Percentiles rank a stretch among this genome's conserved stretches.
phyloP scores from a whole-genome alignment of 2,113 vertebrate genomes.

The Sinosuthora webbiana region DNA sequence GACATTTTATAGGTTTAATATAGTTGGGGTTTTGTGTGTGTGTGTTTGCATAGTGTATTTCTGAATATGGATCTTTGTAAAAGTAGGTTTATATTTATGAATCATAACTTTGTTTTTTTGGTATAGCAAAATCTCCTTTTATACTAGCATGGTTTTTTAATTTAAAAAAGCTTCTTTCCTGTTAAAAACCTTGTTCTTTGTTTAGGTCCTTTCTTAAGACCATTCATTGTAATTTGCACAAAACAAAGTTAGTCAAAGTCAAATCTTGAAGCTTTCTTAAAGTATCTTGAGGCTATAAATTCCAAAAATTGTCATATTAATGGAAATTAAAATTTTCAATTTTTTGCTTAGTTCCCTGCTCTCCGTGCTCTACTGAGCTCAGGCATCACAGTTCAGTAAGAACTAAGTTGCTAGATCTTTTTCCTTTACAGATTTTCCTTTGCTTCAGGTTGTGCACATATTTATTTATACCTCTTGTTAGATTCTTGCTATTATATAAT shows the following conservation, averaged over 20 bases:
- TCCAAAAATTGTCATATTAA: neutral
- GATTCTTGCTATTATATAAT: neutral
- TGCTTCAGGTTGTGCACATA: neutral
- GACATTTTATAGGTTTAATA: neutral
- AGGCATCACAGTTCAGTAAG: neutral
- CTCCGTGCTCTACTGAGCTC: neutral
- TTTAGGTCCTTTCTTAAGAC: neutral
- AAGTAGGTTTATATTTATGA: neutral
- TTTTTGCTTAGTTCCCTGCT: neutral
- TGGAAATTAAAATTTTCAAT: neutral
- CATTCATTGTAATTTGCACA: neutral
- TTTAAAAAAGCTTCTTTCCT: rapidly evolving
- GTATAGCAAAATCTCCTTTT: neutral
- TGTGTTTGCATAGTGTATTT: neutral
- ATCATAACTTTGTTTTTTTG: neutral
- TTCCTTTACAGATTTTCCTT: neutral
- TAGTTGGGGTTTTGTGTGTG: neutral
- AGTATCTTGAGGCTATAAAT: neutral
- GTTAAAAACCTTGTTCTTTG: neutral
- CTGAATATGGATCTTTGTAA: neutral
- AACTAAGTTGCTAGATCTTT: neutral
- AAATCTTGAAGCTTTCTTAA: neutral
- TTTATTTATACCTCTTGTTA: neutral
- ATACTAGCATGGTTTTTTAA: neutral
- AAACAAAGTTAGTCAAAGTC: neutral